These are phyloP conservation scores for Galendromus occidentalis DNA, from an alignment of 1,140 invertebrate species.

Conservation along the genomic window DNA sequence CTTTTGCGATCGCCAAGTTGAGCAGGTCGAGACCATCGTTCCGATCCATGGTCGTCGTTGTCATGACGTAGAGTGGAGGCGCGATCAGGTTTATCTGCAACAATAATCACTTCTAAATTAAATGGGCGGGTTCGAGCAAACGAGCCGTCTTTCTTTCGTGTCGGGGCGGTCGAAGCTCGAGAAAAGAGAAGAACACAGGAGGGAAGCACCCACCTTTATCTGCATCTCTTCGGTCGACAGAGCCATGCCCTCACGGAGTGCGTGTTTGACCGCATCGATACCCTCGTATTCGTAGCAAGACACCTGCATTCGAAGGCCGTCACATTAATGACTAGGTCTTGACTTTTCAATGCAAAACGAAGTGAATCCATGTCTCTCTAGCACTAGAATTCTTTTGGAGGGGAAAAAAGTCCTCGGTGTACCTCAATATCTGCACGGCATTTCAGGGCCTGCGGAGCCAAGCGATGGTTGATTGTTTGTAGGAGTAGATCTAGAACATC, in stretches of 20 bases:
- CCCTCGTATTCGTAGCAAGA: constrained; percentile 91
- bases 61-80: constrained; percentile 94
- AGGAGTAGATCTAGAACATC: constrained; percentile 76
- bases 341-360: too few species aligned
- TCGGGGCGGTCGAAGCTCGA: too few species aligned
- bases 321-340: too few species aligned
- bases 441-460: constrained; percentile 95
- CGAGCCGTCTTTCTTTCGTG: background rate
- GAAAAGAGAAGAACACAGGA: background rate
- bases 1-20: constrained; percentile 66
- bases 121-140: constrained; percentile 1
- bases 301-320: constrained; percentile 60
- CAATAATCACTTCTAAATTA: background rate
- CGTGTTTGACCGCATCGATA: constrained; percentile 92
- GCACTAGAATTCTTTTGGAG: too few species aligned
- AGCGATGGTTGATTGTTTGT: constrained; percentile 81
- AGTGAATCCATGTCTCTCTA: too few species aligned
- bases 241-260: constrained; percentile 72
- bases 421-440: constrained; percentile 51
- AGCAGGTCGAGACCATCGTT: constrained; percentile 71
- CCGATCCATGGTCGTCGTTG: constrained; percentile 89
- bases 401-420: too few species aligned
- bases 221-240: constrained; percentile 78
- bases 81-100: constrained; percentile 85
- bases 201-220: constrained; percentile 44